Conservation (phyloP, 2,113 vertebrate genomes). For the Myotis lucifugus region DNA sequence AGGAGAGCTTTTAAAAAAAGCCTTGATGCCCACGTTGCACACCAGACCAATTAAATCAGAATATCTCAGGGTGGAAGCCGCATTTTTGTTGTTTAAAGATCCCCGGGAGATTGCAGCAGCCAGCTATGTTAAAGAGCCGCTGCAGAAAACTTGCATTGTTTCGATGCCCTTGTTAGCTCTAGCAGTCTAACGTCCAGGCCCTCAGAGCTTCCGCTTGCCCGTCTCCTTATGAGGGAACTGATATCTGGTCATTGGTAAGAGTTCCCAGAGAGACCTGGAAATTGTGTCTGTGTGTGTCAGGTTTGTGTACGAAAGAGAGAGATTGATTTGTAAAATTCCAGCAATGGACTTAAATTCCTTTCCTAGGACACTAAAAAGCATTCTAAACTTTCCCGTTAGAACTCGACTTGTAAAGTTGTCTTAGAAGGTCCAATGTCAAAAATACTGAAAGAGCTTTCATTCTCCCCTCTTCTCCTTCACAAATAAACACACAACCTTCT, state of each 20-base stretch:
- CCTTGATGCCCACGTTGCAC: not conserved
- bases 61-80: not conserved
- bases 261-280: not conserved
- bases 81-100: not conserved
- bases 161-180: not conserved
- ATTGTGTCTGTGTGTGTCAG: not conserved
- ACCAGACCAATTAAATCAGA: constrained; percentile 27
- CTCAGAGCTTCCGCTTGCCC: not conserved
- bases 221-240: not conserved
- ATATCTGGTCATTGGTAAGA: not conserved
- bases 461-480: constrained; percentile 17
- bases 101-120: not conserved
- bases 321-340: not conserved
- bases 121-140: not conserved
- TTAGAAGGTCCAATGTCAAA: constrained; percentile 39
- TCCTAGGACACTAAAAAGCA: not conserved
- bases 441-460: not conserved
- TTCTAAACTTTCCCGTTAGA: not conserved
- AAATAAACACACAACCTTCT: constrained; percentile 21
- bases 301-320: not conserved
- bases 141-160: not conserved
- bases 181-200: not conserved
- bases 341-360: not conserved
- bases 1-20: not conserved
- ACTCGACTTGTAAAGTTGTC: constrained; percentile 34